Conservation (phyloP, 2,797 vertebrate species). For the Fistularia commersonii region DNA sequence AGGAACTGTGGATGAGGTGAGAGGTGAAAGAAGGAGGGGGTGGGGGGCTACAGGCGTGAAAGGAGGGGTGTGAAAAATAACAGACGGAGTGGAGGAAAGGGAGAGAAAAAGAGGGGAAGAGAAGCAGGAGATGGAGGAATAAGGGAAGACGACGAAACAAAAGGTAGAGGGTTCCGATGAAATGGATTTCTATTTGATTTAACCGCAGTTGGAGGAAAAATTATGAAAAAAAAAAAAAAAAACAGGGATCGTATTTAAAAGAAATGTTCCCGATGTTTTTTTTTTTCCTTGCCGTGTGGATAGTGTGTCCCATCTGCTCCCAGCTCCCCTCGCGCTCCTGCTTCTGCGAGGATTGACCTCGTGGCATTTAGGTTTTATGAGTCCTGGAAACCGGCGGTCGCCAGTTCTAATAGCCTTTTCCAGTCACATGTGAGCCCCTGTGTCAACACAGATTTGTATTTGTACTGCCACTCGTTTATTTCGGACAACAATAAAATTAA, state of each 20-base stretch:
- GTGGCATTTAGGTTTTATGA: constrained; percentile 52
- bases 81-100: background rate
- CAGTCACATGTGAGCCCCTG: constrained; percentile 8
- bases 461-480: too few species aligned
- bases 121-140: background rate
- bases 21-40: constrained; percentile 3
- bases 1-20: constrained; percentile 52
- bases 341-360: constrained; percentile 21
- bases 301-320: background rate
- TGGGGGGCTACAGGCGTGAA: background rate
- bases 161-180: too few species aligned
- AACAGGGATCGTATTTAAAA: too few species aligned
- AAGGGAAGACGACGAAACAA: background rate
- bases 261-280: too few species aligned
- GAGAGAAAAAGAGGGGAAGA: constrained; percentile 1
- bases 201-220: too few species aligned
- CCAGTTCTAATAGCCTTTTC: constrained; percentile 8
- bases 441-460: too few species aligned
- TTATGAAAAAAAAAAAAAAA: too few species aligned
- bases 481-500: too few species aligned
- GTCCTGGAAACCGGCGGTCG: constrained; percentile 4
- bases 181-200: too few species aligned
- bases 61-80: constrained; percentile 1
- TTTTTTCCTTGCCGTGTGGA: too few species aligned
- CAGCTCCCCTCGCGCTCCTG: too few species aligned